phyloP scores from a whole-genome alignment of 2,113 vertebrate species.

The Maccullochella peelii region DNA sequence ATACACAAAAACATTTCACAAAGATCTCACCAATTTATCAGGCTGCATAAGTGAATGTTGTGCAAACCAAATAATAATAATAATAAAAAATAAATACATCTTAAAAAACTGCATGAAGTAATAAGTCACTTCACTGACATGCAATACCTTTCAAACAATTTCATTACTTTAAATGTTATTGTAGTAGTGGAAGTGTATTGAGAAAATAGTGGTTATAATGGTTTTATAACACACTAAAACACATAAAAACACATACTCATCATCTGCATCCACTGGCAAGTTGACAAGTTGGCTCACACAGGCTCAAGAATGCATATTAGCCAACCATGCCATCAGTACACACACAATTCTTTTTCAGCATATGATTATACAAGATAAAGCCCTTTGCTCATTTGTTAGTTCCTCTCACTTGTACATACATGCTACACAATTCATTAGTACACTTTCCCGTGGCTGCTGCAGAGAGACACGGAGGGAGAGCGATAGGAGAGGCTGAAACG shows the following conservation, averaged over 20 bases:
- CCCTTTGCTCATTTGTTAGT: background rate
- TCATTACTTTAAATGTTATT: background rate
- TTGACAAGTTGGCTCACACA: background rate
- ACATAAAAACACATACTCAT: background rate
- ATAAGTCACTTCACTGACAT: background rate
- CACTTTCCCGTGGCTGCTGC: background rate
- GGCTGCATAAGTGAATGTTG: background rate
- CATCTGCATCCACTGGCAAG: background rate
- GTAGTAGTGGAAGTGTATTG: background rate
- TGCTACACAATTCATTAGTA: background rate
- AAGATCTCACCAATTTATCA: background rate
- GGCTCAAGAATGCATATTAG: background rate
- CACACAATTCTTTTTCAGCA: background rate
- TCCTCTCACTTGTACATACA: slow-evolving; percentile 18
- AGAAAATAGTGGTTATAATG: too few species aligned
- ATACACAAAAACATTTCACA: background rate
- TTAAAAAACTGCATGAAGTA: background rate
- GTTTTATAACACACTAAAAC: background rate
- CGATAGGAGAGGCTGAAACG: background rate
- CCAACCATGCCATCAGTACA: background rate
- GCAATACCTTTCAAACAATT: background rate
- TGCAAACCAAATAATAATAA: background rate
- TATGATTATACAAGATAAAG: background rate
- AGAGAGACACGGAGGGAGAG: background rate
- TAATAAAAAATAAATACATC: too few species aligned